Percentiles rank a stretch among this genome's conserved stretches.
These are phyloP conservation scores for honey bee (Apis mellifera) DNA, from an alignment of 1,140 invertebrate species.

Conservation along the genomic window Amel_HAv3.1 CM009941.2:14317001-14317500, in stretches of 20 bases:
- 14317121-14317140: constrained; percentile 54
- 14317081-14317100: not conserved
- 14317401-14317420: constrained; percentile 65
- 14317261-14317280: constrained; percentile 53
- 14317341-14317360: not conserved
- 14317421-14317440: constrained; percentile 71
- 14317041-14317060: constrained; percentile 82
- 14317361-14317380: constrained; percentile 25
- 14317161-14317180: constrained; percentile 83
- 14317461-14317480: constrained; percentile 74
- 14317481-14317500: constrained; percentile 56
- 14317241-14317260: constrained; percentile 78
- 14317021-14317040: constrained; percentile 79
- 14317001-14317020: constrained; percentile 83
- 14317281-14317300: not conserved
- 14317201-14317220: constrained; percentile 85
- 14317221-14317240: constrained; percentile 82
- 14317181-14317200: constrained; percentile 83
- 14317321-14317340: too few species aligned
- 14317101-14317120: constrained; percentile 36
- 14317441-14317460: constrained; percentile 74
- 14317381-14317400: constrained; percentile 69
- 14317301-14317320: not conserved
- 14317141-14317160: constrained; percentile 61
- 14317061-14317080: constrained; percentile 68